Evolutionary conservation across 53 echinoderm and acorn worm genomes (phyloP), one percentile per base, ranked within the genome.

Genomic region (Echinarachnius parma): DNA sequence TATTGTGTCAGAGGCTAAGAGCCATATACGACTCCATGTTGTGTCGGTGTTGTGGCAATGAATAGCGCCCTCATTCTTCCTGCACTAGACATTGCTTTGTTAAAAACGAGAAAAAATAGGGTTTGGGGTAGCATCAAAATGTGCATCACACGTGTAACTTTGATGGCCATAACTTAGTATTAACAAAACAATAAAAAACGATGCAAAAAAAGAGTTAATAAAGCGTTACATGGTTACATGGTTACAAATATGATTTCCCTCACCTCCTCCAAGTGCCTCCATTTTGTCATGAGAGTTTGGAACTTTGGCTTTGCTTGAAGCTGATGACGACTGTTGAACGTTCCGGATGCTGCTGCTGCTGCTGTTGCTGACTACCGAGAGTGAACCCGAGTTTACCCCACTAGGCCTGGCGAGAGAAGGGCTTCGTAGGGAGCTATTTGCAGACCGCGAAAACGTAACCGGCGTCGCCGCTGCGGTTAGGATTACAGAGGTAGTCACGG

Each of bases 191-290:
- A n/a, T n/a, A n/a, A n/a, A n/a, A n/a, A n/a, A n/a, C n/a, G n/a
- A n/a, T n/a, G n/a, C n/a, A n/a, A n/a, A n/a, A n/a, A n/a, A n/a
- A n/a, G n/a, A n/a, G n/a, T n/a, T n/a, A n/a, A n/a, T n/a, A n/a
- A n/a, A 21, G 20, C 20, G 50, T 50, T 21, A 20, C 3, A 20
- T 21, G 50, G 23, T 20, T 16, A 8, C 50, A 50, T n/a, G 1
- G 13, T 13, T 2, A 50, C 50, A 4, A 2, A 50, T 20, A 14
- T 2, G 21, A 45, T 56, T 56, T 13, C 31, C 8, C 9, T 46
- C 33, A 50, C 53, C 54, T 52, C 70, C 70, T 50, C 70, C 70
- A 25, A 69, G 25, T n/a, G 70, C 70, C 53, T 69, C 70, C 70
- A 69, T 69, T 3, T 28, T 69, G 22, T 69, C 70, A 33, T 53